A percentile compares a stretch with the other conserved stretches of the same genome.
phyloP scores from a whole-genome alignment of 2,797 vertebrate genomes.

The Pagetopsis macropterus region DNA sequence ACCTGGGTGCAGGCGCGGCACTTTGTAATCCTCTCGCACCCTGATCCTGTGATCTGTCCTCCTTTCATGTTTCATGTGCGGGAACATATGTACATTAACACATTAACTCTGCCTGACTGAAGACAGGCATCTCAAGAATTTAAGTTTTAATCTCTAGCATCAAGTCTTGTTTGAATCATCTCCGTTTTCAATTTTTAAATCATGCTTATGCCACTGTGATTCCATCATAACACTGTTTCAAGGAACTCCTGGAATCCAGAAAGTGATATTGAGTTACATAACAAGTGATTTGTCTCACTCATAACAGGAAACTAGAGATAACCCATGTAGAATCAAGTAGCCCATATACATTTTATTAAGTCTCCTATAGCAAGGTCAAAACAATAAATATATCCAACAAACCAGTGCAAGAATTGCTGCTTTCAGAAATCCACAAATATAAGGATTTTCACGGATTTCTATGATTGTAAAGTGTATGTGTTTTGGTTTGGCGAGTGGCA shows the following conservation, averaged over 20 bases:
- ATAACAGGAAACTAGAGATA: background rate
- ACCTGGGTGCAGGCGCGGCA: conserved; percentile 10
- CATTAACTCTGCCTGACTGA: background rate
- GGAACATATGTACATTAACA: background rate
- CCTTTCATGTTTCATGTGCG: background rate
- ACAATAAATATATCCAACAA: background rate
- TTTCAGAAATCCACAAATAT: background rate
- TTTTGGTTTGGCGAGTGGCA: background rate
- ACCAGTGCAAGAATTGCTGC: background rate
- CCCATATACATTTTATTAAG: no score
- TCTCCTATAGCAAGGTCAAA: background rate
- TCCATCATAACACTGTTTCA: background rate
- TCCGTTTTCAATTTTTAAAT: background rate
- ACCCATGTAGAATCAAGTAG: no score
- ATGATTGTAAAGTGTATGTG: background rate
- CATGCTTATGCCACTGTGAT: background rate
- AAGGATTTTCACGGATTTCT: background rate
- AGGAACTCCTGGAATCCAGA: background rate
- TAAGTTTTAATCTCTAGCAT: no score
- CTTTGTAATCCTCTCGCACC: background rate
- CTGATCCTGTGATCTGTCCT: background rate
- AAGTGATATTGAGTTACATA: background rate
- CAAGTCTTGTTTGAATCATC: background rate
- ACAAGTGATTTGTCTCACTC: background rate
- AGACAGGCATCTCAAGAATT: background rate